Percentiles rank a stretch among this genome's conserved stretches.
These are phyloP conservation scores for Parapsyche elsis DNA, from an alignment of 1,140 invertebrate genomes.

Conservation along the genomic window DNA sequence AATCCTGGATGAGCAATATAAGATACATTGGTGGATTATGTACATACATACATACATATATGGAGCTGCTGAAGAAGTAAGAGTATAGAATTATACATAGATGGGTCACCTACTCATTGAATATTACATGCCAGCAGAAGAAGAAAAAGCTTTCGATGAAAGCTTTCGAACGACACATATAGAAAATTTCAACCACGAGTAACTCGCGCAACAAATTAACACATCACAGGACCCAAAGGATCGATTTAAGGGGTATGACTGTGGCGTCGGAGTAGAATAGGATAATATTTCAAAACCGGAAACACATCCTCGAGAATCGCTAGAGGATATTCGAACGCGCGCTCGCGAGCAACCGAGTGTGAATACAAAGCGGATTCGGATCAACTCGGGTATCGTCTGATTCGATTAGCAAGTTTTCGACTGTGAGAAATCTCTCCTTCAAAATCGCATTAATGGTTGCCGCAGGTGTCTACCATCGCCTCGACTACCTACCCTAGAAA, in stretches of 20 bases:
- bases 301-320: background rate
- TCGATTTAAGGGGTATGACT: background rate
- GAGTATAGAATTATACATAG: no score
- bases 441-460: constrained; percentile 20
- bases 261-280: background rate
- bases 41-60: no score
- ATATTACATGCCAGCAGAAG: no score
- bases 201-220: background rate
- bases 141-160: no score
- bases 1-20: no score
- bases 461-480: no score
- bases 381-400: constrained; percentile 1
- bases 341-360: background rate
- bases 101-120: no score
- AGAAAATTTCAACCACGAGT: no score
- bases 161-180: no score
- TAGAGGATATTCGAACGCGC: background rate
- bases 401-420: constrained; percentile 34
- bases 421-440: constrained; percentile 13
- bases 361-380: constrained; percentile 8
- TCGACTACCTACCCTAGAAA: no score
- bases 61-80: no score
- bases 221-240: background rate
- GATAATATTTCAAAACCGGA: background rate
- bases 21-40: no score